Evolutionary conservation across 1,140 invertebrate species (phyloP).

Genomic region (Euwallacea fornicatus): DNA sequence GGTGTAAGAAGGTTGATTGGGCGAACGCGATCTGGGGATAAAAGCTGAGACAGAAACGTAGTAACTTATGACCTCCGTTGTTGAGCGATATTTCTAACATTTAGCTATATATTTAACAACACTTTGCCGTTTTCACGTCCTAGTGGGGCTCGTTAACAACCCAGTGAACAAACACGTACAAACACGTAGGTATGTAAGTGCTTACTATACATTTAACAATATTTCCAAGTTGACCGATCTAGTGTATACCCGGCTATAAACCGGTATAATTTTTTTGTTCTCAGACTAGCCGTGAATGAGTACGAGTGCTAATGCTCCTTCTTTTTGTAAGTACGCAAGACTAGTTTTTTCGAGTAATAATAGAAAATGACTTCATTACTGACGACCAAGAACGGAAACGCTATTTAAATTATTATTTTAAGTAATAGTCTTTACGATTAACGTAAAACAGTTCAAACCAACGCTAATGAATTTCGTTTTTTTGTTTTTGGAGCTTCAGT

Average conservation of each 20-base stretch:
- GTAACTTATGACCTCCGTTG: too few species aligned
- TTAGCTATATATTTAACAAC: too few species aligned
- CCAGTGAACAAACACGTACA: too few species aligned
- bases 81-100: too few species aligned
- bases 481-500: not conserved
- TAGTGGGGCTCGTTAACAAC: too few species aligned
- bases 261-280: slow-evolving; percentile 2
- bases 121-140: too few species aligned
- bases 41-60: too few species aligned
- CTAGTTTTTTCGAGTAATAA: not conserved
- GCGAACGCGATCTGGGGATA: too few species aligned
- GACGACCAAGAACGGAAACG: not conserved
- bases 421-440: not conserved
- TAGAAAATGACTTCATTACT: slow-evolving; percentile 4
- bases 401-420: not conserved
- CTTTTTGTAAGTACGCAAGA: not conserved
- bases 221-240: not conserved
- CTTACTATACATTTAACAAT: not conserved
- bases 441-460: not conserved
- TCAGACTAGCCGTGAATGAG: not conserved
- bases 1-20: too few species aligned
- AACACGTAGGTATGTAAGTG: too few species aligned
- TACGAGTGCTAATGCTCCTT: not conserved
- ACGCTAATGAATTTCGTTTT: too few species aligned
- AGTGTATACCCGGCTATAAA: not conserved